Percentiles rank a stretch among this genome's conserved stretches.
These are phyloP conservation scores for Tinamus major DNA, from an alignment of 2,797 vertebrate species.

Conservation along the genomic window DNA sequence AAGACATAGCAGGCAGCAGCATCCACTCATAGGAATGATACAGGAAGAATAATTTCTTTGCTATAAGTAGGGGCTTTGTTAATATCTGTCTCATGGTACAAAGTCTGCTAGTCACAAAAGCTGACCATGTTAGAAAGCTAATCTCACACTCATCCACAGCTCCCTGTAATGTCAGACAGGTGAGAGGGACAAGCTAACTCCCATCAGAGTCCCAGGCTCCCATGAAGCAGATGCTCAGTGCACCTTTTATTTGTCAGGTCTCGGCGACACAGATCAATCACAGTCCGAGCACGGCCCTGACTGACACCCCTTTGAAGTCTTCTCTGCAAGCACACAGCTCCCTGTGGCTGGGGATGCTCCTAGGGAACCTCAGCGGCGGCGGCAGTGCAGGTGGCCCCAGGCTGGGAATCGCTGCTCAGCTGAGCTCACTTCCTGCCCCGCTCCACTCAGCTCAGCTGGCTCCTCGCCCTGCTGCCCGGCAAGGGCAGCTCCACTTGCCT, in stretches of 20 bases:
- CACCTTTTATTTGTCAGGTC: neutral
- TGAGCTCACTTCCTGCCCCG: constrained; percentile 64
- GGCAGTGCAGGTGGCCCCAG: neutral
- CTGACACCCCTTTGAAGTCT: neutral
- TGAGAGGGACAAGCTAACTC: neutral
- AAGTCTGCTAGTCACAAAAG: neutral
- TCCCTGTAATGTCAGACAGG: neutral
- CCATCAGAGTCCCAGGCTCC: neutral
- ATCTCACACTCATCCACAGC: neutral
- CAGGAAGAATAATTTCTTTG: neutral
- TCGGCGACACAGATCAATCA: neutral
- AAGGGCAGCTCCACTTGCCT: neutral
- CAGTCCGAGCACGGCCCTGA: neutral
- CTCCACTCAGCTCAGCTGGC: constrained; percentile 9
- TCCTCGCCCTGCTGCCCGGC: constrained; percentile 71
- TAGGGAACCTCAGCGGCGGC: neutral
- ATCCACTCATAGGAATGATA: neutral
- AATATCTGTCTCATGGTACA: neutral
- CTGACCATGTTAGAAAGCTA: neutral
- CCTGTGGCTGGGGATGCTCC: neutral
- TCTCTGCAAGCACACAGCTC: neutral
- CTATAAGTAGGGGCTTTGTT: neutral
- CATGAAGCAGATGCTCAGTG: neutral
- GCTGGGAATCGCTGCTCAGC: neutral
- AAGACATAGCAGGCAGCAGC: neutral